These are phyloP conservation scores for Chaetodon trifasciatus DNA, from an alignment of 2,797 vertebrate species.

Conservation along the genomic window DNA sequence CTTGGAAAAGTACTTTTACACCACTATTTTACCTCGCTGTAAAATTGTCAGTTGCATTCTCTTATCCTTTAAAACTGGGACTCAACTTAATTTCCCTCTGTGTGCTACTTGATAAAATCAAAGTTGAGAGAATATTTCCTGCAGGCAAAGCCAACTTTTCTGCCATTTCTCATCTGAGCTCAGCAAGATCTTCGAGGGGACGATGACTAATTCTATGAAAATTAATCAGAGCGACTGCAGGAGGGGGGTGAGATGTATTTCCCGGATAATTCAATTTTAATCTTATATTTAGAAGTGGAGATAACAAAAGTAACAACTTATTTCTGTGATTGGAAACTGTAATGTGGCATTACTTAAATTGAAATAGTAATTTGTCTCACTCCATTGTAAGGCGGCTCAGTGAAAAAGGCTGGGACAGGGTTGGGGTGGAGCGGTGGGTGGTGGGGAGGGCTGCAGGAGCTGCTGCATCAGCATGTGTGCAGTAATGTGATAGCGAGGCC, in stretches of 20 bases:
- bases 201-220: conserved; percentile 75
- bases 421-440: conserved; percentile 24
- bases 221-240: conserved; percentile 61
- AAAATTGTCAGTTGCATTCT: conserved; percentile 59
- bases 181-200: conserved; percentile 32
- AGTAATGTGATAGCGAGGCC: conserved; percentile 85
- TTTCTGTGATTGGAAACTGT: conserved; percentile 61
- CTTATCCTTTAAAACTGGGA: conserved; percentile 65
- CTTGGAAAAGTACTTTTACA: conserved; percentile 37
- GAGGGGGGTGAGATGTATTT: conserved; percentile 41
- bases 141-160: conserved; percentile 64
- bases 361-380: conserved; percentile 72
- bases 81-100: conserved; percentile 66
- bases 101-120: conserved; percentile 67
- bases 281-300: conserved; percentile 62
- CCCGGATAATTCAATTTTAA: conserved; percentile 70
- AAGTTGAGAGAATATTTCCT: conserved; percentile 69
- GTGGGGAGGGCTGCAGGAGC: conserved; percentile 46
- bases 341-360: conserved; percentile 63
- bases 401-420: conserved; percentile 39
- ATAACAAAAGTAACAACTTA: conserved; percentile 67
- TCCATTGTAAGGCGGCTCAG: conserved; percentile 64
- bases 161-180: conserved; percentile 61
- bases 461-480: conserved; percentile 89
- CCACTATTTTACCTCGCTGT: conserved; percentile 50